Evolutionary conservation across 2,113 vertebrate genomes (phyloP).

Genomic region (Daphoenositta chrysoptera): DNA sequence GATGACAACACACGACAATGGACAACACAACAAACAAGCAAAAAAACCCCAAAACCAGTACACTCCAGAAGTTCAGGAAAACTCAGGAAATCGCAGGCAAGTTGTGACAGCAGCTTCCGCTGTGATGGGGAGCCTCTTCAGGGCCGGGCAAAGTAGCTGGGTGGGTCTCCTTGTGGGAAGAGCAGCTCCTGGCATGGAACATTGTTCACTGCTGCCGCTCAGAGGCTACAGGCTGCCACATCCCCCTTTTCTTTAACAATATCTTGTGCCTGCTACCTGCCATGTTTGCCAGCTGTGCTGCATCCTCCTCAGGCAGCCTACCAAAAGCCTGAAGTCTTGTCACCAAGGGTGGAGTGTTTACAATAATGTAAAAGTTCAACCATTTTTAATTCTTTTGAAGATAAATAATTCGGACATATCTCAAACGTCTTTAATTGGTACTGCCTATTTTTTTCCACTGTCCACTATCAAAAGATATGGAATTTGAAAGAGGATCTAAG

Average conservation of each 20-base stretch:
- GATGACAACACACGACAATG: accelerated
- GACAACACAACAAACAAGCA: not conserved
- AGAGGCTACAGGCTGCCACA: not conserved
- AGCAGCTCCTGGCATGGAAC: not conserved
- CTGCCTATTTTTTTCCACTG: not conserved
- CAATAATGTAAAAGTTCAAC: not conserved
- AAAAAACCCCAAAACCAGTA: accelerated
- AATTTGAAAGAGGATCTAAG: not conserved
- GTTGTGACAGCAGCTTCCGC: accelerated
- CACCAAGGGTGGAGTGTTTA: not conserved
- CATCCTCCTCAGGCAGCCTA: no score
- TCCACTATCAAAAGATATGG: not conserved
- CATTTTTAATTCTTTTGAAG: not conserved
- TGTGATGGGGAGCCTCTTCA: accelerated
- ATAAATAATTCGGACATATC: not conserved
- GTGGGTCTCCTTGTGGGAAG: accelerated
- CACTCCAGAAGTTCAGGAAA: not conserved
- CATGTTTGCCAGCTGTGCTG: accelerated
- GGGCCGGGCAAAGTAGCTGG: not conserved
- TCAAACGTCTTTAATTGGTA: not conserved
- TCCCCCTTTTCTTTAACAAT: not conserved
- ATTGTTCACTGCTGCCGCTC: constrained; percentile 22
- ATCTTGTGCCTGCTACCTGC: accelerated
- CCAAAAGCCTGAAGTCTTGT: not conserved
- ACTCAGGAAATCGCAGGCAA: not conserved